Evolutionary conservation across 2,888 invertebrate genomes (phyloP).

Genomic region (Acronicta leporina): DNA sequence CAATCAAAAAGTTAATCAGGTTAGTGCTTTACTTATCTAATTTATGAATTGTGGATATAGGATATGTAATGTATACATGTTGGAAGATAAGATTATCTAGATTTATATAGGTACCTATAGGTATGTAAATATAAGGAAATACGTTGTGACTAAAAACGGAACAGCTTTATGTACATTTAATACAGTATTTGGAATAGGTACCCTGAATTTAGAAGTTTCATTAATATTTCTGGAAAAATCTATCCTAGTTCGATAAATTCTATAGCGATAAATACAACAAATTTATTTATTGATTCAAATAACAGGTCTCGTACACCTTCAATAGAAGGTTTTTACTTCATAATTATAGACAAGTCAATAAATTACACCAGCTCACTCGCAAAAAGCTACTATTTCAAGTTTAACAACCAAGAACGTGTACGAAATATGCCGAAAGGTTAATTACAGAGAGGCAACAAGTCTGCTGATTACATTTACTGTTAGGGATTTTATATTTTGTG

Average conservation of each 20-base stretch:
- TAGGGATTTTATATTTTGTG: slow-evolving; percentile 1
- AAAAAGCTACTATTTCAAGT: slow-evolving; percentile 7
- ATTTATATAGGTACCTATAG: too few relatives aligned
- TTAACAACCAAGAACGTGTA: not conserved
- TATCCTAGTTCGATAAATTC: too few relatives aligned
- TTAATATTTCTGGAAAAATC: not conserved
- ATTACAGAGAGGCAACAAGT: not conserved
- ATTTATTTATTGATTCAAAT: slow-evolving; percentile 41
- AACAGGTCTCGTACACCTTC: slow-evolving; percentile 20
- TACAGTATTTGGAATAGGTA: too few relatives aligned
- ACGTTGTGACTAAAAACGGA: not conserved
- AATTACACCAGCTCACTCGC: slow-evolving; percentile 11
- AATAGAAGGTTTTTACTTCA: slow-evolving; percentile 20
- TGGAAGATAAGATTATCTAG: too few relatives aligned
- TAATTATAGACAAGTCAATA: slow-evolving; percentile 21
- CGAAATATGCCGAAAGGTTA: not conserved
- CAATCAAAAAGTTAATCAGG: too few relatives aligned
- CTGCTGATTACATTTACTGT: slow-evolving; percentile 1
- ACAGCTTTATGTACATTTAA: not conserved
- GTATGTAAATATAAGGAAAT: too few relatives aligned
- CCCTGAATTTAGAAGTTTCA: not conserved
- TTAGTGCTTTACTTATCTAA: too few relatives aligned
- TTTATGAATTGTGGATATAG: too few relatives aligned
- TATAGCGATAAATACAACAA: slow-evolving; percentile 8
- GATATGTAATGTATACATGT: too few relatives aligned